phyloP scores from a whole-genome alignment of 2,113 vertebrate species.

The Odontophorus gujanensis region DNA sequence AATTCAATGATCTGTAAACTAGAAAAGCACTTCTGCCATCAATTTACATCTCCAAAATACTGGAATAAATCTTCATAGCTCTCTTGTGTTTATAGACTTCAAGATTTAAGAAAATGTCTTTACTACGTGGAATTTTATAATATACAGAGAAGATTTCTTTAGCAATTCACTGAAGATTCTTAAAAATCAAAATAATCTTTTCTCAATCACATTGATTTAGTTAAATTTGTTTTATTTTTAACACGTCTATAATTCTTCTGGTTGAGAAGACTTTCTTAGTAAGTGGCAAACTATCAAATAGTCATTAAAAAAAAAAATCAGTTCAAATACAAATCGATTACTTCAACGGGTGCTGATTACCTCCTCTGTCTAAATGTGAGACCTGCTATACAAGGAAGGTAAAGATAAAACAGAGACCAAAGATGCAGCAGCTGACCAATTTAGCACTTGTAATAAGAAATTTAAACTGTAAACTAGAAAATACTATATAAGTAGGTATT shows the following conservation, averaged over 20 bases:
- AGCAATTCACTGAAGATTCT: background rate
- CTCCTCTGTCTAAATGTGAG: background rate
- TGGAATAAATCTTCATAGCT: background rate
- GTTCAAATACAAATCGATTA: background rate
- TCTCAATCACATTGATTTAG: background rate
- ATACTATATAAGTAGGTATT: background rate
- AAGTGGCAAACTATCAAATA: background rate
- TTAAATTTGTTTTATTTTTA: background rate
- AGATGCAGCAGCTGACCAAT: background rate
- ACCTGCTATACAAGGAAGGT: background rate
- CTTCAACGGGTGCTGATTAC: background rate
- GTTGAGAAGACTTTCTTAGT: background rate
- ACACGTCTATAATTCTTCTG: rapidly evolving
- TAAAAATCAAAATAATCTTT: background rate
- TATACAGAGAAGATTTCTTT: background rate
- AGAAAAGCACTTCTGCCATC: background rate
- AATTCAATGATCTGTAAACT: background rate
- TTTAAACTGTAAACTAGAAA: too few species aligned
- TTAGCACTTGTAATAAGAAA: background rate
- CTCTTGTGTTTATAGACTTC: background rate
- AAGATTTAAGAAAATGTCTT: background rate
- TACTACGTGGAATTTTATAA: background rate
- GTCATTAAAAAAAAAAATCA: background rate
- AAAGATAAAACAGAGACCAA: background rate
- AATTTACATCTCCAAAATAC: background rate